Percentiles rank a stretch among this genome's conserved stretches.
phyloP scores from a whole-genome alignment of 1,140 invertebrate genomes.

The Drosophila hydei region DNA sequence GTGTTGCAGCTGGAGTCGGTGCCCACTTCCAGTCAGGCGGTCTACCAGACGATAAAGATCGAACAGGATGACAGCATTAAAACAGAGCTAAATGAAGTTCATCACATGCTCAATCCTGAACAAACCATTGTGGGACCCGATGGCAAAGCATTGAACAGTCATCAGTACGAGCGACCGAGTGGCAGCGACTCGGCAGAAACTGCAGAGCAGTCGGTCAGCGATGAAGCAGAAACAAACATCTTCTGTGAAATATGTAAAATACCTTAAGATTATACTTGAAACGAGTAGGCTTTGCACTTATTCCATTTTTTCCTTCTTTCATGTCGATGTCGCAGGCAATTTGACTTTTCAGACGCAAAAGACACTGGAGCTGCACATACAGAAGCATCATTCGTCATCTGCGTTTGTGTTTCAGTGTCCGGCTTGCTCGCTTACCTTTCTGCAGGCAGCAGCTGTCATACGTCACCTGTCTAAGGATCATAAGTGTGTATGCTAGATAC shows the following conservation, averaged over 20 bases:
- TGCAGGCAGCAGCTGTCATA: constrained; percentile 89
- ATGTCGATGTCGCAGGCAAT: constrained; percentile 84
- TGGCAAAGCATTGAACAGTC: constrained; percentile 85
- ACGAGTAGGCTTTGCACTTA: constrained; percentile 31
- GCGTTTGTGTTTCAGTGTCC: constrained; percentile 88
- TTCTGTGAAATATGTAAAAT: constrained; percentile 70
- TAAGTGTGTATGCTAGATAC: constrained; percentile 80
- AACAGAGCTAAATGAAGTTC: constrained; percentile 74
- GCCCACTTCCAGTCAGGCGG: constrained; percentile 67
- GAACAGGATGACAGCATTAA: constrained; percentile 70
- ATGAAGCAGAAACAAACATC: constrained; percentile 66
- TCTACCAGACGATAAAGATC: constrained; percentile 76
- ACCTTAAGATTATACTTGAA: background rate
- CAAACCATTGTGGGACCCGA: constrained; percentile 86
- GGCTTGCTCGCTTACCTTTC: constrained; percentile 88
- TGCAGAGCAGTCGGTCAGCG: constrained; percentile 60
- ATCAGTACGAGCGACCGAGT: constrained; percentile 69
- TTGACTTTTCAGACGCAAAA: constrained; percentile 88
- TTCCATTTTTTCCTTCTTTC: constrained; percentile 24
- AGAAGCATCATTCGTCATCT: constrained; percentile 88
- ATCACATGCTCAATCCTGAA: constrained; percentile 74
- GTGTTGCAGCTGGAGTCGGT: constrained; percentile 69
- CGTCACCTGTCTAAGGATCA: constrained; percentile 90
- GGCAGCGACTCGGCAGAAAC: constrained; percentile 68
- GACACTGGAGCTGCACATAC: constrained; percentile 88